Evolutionary conservation across 2,797 vertebrate genomes (phyloP), one percentile per base, ranked within the genome.

Genomic region (Sebastolobus alascanus): DNA sequence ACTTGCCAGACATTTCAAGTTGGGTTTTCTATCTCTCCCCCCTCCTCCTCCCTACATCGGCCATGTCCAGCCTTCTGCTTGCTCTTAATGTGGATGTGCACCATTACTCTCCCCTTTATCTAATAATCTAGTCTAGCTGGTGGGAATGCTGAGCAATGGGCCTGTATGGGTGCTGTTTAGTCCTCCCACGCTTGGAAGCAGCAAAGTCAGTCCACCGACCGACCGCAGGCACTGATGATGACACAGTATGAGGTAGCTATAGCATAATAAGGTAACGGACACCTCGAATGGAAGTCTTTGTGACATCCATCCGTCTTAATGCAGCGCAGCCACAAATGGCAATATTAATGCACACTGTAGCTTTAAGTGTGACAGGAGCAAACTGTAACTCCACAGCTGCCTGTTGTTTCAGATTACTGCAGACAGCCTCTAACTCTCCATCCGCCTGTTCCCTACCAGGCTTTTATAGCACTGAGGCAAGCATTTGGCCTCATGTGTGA

Each of bases 51-150:
- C 46, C 75, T 66, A 56, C 86, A 73, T 67, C 79, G 79, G 64
- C 84, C 54, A 68, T 77, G 86, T 92, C 82, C 80, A 83, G 69
- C 83, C 65, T 74, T 73, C 68, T 84, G 82, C 82, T 81, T 79
- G 79, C 82, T 85, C 75, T 73, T 91, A 91, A 93, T 92, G 90
- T 92, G 84, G 79, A 90, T 75, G 78, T 77, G 85, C 79, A 86
- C 85, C 91, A 93, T 93, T 93, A 93, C 89, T 92, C 87, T 92
- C 79, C 70, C 72, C 84, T 92, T 93, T 87, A 94, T 94, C 93
- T 93, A 94, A 94, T 94, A 92, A 94, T 89, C 84, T 77, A 77
- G 85, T 90, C 84, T 86, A 86, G 84, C 88, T 85, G 73, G 88
- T 92, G 82, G 85, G 85, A 86, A 90, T 80, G 84, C 68, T 77